Percentiles rank a stretch among this genome's conserved stretches.
phyloP scores from a whole-genome alignment of 2,113 vertebrate species.

The Pungitius pungitius region DNA sequence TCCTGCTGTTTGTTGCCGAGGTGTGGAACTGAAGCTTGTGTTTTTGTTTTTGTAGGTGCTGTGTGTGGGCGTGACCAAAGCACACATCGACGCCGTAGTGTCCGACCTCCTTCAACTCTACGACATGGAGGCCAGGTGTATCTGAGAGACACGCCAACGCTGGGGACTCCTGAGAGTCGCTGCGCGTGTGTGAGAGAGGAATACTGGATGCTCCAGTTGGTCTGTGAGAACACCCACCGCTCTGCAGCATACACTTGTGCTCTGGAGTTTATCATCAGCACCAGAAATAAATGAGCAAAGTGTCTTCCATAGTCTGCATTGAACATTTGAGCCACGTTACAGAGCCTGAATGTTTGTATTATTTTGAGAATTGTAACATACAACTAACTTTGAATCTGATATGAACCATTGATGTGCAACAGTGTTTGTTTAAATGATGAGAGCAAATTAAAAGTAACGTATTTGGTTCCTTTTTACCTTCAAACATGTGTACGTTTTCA shows the following conservation, averaged over 20 bases:
- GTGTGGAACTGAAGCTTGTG: conserved; percentile 37
- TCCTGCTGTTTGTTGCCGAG: conserved; percentile 35
- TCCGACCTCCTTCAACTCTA: conserved; percentile 87
- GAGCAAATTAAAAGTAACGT: too few relatives aligned
- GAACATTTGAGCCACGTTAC: neutral
- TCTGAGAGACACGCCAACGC: conserved; percentile 60
- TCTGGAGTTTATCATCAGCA: neutral
- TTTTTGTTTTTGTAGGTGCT: conserved; percentile 83
- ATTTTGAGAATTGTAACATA: neutral
- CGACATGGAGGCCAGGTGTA: conserved; percentile 87
- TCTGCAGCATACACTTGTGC: conserved; percentile 23
- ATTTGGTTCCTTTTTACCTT: neutral
- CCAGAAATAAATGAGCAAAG: neutral
- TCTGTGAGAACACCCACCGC: conserved; percentile 27
- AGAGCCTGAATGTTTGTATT: neutral
- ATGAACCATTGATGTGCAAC: neutral
- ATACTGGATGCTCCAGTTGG: conserved; percentile 29
- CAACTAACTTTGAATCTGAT: neutral
- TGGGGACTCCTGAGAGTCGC: neutral
- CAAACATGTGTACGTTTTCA: neutral
- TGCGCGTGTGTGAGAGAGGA: neutral
- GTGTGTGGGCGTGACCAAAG: conserved; percentile 84
- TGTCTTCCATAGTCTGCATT: too few relatives aligned
- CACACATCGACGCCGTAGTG: conserved; percentile 84
- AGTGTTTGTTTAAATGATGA: neutral